Base-by-base conservation (phyloP, 1,140 invertebrate species). In the Camponotus pennsylvanicus region DNA sequence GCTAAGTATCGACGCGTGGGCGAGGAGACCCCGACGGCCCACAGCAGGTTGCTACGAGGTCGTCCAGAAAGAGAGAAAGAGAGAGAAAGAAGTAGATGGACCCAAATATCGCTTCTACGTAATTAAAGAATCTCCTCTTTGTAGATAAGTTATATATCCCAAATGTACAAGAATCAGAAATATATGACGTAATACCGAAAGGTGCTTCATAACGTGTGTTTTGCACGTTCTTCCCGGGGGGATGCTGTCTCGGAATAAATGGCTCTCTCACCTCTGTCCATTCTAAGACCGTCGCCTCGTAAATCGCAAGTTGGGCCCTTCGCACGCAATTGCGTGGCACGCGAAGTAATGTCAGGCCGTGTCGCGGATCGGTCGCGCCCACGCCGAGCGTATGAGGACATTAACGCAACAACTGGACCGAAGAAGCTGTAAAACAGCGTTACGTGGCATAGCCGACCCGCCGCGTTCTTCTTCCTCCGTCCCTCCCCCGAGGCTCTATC, bases 351-450 rank as follows among this genome's bases (percentile, higher is more conserved):
- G 91, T 86, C 87, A 40, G 67, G 55, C 8, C 89, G 87, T 92
- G 91, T 91, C 87, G 83, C 86, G 83, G 67, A 88, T 88, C 88
- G 45, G 79, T 79, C 89, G 92, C 92, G 92, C 92, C 92, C 88
- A 93, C 92, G 83, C 91, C 67, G 73, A 21, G 87, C 66, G 73
- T 89, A 87, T 77, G 88, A 88, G 87, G 73, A 87, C 89, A 92
- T 91, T 91, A 92, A 86, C 90, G 89, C 86, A 87, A 90, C 85
- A 89, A 91, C 88, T 90, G 90, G 92, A 92, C 82, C 91, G 71
- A 75, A 67, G 67, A 86, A 86, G 84, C 85, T 83, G 88, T 91
- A 91, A 89, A 90, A 80, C 82, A 86, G 82, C 84, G 76, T 87
- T 89, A 89, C 85, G 88, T 84, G 78, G 78, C 78, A 63, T 34